Evolutionary conservation across 2,797 vertebrate genomes (phyloP).

Genomic region (Iguana delicatissima): DNA sequence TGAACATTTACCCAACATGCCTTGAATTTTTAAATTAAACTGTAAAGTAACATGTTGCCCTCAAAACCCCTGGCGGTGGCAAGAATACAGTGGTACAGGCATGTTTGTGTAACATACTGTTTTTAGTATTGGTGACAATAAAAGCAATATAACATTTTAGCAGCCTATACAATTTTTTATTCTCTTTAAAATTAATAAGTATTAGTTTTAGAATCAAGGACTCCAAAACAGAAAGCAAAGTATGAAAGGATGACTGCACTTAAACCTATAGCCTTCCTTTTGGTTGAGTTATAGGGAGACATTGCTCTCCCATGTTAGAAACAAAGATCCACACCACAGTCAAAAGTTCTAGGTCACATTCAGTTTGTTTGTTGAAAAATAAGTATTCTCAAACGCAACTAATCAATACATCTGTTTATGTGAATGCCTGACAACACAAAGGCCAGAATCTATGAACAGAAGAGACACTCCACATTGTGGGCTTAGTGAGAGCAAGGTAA

Average conservation of each 20-base stretch:
- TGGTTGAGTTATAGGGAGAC: not conserved
- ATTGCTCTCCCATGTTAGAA: not conserved
- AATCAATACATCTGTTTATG: not conserved
- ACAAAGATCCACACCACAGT: not conserved
- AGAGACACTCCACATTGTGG: not conserved
- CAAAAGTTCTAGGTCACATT: not conserved
- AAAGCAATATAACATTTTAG: not conserved
- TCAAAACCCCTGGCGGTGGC: not conserved
- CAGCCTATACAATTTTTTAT: not conserved
- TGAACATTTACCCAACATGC: not conserved
- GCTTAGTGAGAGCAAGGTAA: too few relatives aligned
- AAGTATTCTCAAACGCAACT: not conserved
- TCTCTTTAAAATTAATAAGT: not conserved
- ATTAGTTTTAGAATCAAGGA: not conserved
- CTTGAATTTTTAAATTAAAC: not conserved
- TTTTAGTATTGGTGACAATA: not conserved
- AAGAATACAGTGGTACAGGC: not conserved
- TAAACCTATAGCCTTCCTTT: not conserved
- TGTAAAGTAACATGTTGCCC: not conserved
- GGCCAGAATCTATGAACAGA: not conserved
- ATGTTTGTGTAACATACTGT: not conserved
- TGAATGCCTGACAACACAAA: not conserved
- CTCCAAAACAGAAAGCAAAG: not conserved
- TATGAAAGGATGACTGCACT: not conserved
- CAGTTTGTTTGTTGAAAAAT: not conserved